Evolutionary conservation across 2,888 invertebrate species (phyloP), one percentile per base, ranked within the genome.

Genomic region (Pseudococcus viburni): DNA sequence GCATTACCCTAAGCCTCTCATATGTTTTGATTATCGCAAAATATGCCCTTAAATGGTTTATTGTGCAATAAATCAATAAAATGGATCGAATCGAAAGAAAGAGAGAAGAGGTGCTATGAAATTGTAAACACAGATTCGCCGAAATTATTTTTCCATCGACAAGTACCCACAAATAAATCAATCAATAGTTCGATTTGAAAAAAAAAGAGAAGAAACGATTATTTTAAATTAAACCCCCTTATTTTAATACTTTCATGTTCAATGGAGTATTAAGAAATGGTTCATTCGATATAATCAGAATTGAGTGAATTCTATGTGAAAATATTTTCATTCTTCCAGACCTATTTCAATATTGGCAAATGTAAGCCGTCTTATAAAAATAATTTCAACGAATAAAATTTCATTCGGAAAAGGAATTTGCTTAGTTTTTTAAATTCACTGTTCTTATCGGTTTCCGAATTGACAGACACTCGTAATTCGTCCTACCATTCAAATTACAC

Each of bases 191-290:
- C n/a, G n/a, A n/a, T 19, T 59, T n/a, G n/a, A 59, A 3, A 33
- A 3, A 33, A 33, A 33, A 33, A 33, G 3, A 33, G 1, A 33
- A 33, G 26, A 59, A 59, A 59, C 59, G 3, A 59, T 59, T 59
- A 15, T 59, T 51, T 51, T 59, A n/a, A 59, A 59, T 7, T 8
- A 59, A 59, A 59, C 5, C n/a, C 59, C 48, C 48, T 15, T 51
- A 59, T 59, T 59, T 59, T 17, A 59, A 59, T 59, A 19, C n/a
- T 59, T 59, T 19, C n/a, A 59, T 59, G 59, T n/a, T 59, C 59
- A n/a, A n/a, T 59, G 59, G 15, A 59, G 59, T 59, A 59, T 59
- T n/a, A 59, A 59, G n/a, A n/a, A 59, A 59, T 59, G 17, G n/a
- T 17, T 51, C n/a, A 59, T 59, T 59, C 59, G n/a, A 59, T n/a